Evolutionary conservation across 2,797 vertebrate genomes (phyloP).

Genomic region (Acanthornis magna): DNA sequence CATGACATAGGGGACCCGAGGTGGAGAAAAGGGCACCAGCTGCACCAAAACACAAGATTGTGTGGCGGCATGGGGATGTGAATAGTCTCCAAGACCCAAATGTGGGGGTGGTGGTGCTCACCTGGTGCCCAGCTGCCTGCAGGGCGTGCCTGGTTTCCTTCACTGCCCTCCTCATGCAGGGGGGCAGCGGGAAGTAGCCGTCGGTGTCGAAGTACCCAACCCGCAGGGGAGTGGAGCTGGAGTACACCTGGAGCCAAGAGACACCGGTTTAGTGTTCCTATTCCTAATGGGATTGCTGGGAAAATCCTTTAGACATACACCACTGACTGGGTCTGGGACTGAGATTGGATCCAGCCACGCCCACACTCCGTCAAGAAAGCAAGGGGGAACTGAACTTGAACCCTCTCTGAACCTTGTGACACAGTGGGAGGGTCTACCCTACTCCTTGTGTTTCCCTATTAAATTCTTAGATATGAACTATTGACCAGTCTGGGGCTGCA

Average conservation of each 20-base stretch:
- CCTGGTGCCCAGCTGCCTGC: slow-evolving; percentile 54
- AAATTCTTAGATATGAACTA: background rate
- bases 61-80: background rate
- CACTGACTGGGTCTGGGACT: background rate
- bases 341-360: background rate
- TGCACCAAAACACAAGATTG: slow-evolving; percentile 18
- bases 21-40: slow-evolving; percentile 63
- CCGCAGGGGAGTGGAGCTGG: slow-evolving; percentile 16
- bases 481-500: background rate
- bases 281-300: background rate
- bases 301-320: background rate
- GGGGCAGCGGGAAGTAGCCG: slow-evolving; percentile 23
- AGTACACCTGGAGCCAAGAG: slow-evolving; percentile 23
- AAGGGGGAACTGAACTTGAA: background rate
- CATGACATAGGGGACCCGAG: slow-evolving; percentile 27
- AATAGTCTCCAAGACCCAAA: background rate
- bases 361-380: background rate
- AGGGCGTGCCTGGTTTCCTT: slow-evolving; percentile 18
- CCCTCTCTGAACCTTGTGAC: background rate
- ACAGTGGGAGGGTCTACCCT: background rate
- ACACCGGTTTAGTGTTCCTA: background rate
- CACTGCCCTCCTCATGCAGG: slow-evolving; percentile 41
- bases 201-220: slow-evolving; percentile 56
- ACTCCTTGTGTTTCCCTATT: background rate
- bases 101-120: background rate